A percentile compares a stretch with the other conserved stretches of the same genome.
Evolutionary conservation across 2,113 vertebrate genomes (phyloP).

Genomic region (Hoplias malabaricus): DNA sequence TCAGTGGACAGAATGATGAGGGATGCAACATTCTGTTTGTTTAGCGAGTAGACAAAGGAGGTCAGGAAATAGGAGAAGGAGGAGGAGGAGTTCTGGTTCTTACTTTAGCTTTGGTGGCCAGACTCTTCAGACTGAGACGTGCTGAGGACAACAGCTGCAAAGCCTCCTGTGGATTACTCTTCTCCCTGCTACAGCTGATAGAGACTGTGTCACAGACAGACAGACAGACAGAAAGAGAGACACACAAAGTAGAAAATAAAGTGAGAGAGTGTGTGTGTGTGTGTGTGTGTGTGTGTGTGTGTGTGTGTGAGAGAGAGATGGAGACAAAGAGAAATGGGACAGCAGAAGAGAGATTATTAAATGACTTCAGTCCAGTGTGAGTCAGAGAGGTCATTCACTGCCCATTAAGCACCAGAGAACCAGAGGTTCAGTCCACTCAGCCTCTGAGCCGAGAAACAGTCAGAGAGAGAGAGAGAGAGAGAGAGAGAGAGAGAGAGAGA

Average conservation of each 20-base stretch:
- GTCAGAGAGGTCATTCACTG: background rate
- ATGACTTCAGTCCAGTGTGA: background rate
- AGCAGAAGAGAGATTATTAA: slow-evolving; percentile 26
- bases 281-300: slow-evolving; percentile 6
- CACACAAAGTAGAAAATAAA: background rate
- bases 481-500: background rate
- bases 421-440: background rate
- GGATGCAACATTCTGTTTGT: background rate
- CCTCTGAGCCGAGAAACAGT: background rate
- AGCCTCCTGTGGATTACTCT: slow-evolving; percentile 79
- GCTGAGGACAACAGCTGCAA: slow-evolving; percentile 86
- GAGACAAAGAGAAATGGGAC: background rate
- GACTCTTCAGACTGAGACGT: slow-evolving; percentile 86
- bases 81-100: background rate
- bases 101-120: slow-evolving; percentile 91
- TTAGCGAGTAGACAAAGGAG: background rate
- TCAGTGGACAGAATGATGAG: background rate
- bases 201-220: slow-evolving; percentile 76
- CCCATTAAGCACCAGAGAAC: slow-evolving; percentile 20
- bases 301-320: background rate
- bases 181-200: slow-evolving; percentile 83
- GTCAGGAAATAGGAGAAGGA: too few species aligned
- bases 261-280: background rate
- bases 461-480: background rate
- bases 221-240: background rate